A percentile compares a stretch with the other conserved stretches of the same genome.
Evolutionary conservation across 2,797 vertebrate species (phyloP).

Genomic region (Pipistrellus kuhlii): DNA sequence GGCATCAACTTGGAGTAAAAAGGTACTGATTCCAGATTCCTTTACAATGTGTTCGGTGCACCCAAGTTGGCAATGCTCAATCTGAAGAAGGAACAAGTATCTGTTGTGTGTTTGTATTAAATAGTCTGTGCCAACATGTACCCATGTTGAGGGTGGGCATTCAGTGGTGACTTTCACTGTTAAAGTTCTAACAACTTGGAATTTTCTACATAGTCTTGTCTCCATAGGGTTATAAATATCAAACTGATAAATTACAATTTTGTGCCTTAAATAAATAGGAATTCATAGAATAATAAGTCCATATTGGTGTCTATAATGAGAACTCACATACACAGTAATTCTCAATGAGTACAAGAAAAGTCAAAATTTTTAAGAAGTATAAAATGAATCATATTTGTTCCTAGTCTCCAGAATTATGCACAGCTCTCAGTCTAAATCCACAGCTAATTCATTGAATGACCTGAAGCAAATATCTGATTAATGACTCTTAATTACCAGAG

Average conservation of each 20-base stretch:
- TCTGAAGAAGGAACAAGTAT: neutral
- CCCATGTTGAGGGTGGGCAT: neutral
- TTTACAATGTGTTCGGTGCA: neutral
- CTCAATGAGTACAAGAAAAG: constrained; percentile 31
- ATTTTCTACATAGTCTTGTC: neutral
- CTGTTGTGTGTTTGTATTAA: neutral
- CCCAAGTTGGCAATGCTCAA: neutral
- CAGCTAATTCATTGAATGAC: constrained; percentile 62
- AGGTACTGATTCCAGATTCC: neutral
- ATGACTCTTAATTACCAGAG: constrained; percentile 73
- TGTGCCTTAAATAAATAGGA: neutral
- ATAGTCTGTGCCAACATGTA: neutral
- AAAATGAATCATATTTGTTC: constrained; percentile 46
- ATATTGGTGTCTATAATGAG: neutral
- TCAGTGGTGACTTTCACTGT: neutral
- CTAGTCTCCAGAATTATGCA: constrained; percentile 22
- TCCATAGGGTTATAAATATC: constrained; percentile 20
- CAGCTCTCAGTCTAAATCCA: constrained; percentile 59
- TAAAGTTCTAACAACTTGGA: neutral
- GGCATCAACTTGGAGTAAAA: neutral
- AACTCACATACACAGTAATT: neutral
- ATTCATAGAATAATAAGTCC: neutral
- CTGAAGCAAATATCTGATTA: constrained; percentile 67
- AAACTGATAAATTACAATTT: constrained; percentile 4
- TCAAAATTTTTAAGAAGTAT: neutral